phyloP scores from a whole-genome alignment of 2,888 invertebrate species.

The Theretra japonica region DNA sequence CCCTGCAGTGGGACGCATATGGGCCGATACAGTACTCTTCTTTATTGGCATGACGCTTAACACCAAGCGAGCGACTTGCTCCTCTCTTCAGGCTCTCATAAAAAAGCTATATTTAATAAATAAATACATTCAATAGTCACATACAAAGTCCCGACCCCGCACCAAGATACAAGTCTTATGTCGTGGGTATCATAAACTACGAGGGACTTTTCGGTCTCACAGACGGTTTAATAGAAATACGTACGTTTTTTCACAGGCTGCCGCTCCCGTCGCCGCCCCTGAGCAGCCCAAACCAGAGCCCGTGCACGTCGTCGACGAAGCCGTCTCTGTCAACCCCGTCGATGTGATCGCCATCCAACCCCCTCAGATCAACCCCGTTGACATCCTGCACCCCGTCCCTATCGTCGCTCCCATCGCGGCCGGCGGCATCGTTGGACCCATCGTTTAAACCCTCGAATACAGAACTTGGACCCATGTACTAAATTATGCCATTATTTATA shows the following conservation, averaged over 20 bases:
- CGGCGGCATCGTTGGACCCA: slow-evolving; percentile 24
- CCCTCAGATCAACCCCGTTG: slow-evolving; percentile 35
- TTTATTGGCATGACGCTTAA: too few relatives aligned
- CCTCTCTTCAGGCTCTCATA: too few relatives aligned
- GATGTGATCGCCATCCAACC: slow-evolving; percentile 37
- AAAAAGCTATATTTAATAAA: too few relatives aligned
- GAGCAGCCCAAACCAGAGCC: slow-evolving; percentile 7
- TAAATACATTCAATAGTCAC: too few relatives aligned
- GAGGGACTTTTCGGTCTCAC: too few relatives aligned
- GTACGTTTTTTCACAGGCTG: slow-evolving; percentile 27
- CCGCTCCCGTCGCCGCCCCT: background rate
- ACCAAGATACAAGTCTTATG: too few relatives aligned
- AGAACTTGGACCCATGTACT: background rate
- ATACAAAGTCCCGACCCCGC: too few relatives aligned
- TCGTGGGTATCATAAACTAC: too few relatives aligned
- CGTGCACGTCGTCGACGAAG: slow-evolving; percentile 37
- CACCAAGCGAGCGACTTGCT: too few relatives aligned
- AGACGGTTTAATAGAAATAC: background rate
- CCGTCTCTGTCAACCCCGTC: slow-evolving; percentile 37
- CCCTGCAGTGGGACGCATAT: too few relatives aligned
- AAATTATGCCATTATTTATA: background rate
- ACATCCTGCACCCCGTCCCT: background rate
- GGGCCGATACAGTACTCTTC: too few relatives aligned
- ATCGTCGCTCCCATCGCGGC: slow-evolving; percentile 28
- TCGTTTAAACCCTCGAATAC: slow-evolving; percentile 24